Percentiles rank a stretch among this genome's conserved stretches.
phyloP scores from a whole-genome alignment of 2,113 vertebrate genomes.

The Redunca redunca region DNA sequence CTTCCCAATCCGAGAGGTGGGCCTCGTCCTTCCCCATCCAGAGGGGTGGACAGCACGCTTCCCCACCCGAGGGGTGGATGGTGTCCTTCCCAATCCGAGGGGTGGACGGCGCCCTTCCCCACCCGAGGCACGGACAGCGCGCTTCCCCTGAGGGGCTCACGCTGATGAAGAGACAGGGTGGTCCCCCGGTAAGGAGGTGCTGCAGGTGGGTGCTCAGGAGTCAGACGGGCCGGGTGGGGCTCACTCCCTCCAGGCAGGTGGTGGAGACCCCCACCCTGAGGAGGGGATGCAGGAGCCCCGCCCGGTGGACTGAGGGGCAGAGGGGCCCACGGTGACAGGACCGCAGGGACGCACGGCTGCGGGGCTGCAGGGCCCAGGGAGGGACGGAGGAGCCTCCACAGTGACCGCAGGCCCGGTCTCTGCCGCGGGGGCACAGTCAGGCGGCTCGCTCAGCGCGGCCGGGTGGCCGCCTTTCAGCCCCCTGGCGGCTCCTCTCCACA shows the following conservation, averaged over 20 bases:
- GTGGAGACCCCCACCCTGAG: no score
- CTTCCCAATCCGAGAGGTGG: fast-evolving
- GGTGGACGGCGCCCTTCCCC: fast-evolving
- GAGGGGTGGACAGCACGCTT: fast-evolving
- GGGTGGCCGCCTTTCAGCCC: fast-evolving
- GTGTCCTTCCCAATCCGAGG: fast-evolving
- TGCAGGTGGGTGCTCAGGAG: neutral
- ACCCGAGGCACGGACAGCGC: fast-evolving
- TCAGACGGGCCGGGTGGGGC: fast-evolving
- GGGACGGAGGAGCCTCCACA: no score
- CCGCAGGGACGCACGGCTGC: fast-evolving
- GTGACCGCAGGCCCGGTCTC: neutral
- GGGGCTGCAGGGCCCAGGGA: neutral
- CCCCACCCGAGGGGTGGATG: fast-evolving
- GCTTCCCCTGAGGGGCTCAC: fast-evolving
- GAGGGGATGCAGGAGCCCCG: fast-evolving
- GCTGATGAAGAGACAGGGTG: fast-evolving
- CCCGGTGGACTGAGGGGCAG: neutral
- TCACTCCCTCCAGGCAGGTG: neutral
- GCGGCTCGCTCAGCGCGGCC: fast-evolving
- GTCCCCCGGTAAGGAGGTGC: fast-evolving
- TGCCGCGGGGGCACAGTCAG: fast-evolving
- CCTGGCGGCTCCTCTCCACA: no score
- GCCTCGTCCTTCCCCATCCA: fast-evolving
- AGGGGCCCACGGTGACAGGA: fast-evolving